phyloP scores from a whole-genome alignment of 2,113 vertebrate genomes.

The Alexandromys fortis region DNA sequence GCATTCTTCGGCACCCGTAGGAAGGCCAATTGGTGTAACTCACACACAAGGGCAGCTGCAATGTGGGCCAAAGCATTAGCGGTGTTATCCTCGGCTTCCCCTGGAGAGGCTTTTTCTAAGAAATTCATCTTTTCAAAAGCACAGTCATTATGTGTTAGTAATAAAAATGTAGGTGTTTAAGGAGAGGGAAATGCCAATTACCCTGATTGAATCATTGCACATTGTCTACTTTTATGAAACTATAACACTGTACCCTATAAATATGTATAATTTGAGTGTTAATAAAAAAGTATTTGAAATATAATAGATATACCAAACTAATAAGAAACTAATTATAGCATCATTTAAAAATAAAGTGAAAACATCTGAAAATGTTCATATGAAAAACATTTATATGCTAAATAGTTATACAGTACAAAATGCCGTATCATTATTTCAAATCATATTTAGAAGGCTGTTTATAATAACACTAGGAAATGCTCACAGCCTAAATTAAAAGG shows the following conservation, averaged over 20 bases:
- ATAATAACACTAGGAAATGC: conserved; percentile 11
- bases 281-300: not conserved
- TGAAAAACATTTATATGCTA: conserved; percentile 12
- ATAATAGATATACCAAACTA: not conserved
- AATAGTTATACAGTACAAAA: conserved; percentile 17
- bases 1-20: not conserved
- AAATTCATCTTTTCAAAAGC: not conserved
- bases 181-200: not conserved
- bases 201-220: not conserved
- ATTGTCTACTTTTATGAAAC: not conserved
- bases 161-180: not conserved
- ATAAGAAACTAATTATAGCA: not conserved
- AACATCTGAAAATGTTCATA: conserved; percentile 8
- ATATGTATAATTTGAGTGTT: not conserved
- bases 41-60: conserved; percentile 17
- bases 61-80: conserved; percentile 36
- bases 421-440: conserved; percentile 37
- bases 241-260: not conserved
- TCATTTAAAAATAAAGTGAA: conserved; percentile 47
- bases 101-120: conserved; percentile 21
- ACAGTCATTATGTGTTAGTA: not conserved
- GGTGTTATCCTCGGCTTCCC: not conserved
- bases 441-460: conserved; percentile 33
- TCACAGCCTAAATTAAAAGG: conserved; percentile 3
- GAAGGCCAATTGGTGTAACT: conserved; percentile 28